These are phyloP conservation scores for Eptesicus fuscus DNA, from an alignment of 2,113 vertebrate species.

Conservation along the genomic window DNA sequence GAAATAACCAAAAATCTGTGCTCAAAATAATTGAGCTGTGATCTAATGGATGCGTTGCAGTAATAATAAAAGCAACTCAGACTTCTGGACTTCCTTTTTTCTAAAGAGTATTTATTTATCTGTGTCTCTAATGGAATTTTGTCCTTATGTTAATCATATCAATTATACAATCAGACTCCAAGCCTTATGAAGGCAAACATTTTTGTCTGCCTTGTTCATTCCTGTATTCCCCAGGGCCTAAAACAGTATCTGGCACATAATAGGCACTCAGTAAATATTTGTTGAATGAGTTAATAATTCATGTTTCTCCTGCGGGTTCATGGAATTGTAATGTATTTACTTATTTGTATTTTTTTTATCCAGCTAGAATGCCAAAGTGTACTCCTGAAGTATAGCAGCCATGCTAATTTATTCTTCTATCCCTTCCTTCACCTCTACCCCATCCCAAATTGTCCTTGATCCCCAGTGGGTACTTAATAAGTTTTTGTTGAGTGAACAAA, in stretches of 20 bases:
- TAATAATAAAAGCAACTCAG: conserved; percentile 40
- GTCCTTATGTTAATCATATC: conserved; percentile 3
- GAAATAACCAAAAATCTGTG: not conserved
- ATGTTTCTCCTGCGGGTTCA: not conserved
- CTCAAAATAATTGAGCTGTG: conserved; percentile 54
- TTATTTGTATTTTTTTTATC: conserved; percentile 6
- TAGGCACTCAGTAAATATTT: conserved; percentile 31
- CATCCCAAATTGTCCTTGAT: not conserved
- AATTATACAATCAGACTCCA: not conserved
- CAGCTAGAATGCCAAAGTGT: conserved; percentile 1
- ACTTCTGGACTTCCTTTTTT: conserved; percentile 50
- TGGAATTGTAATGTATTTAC: not conserved
- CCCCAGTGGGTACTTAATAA: not conserved
- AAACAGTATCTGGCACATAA: not conserved
- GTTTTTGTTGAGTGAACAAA: conserved; percentile 26
- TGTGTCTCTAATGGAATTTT: not conserved
- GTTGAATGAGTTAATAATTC: conserved; percentile 6
- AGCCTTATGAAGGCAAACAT: not conserved
- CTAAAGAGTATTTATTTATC: conserved; percentile 26
- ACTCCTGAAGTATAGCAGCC: not conserved
- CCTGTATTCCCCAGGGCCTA: not conserved
- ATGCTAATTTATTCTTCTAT: not conserved
- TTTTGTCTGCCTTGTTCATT: not conserved
- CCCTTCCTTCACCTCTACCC: not conserved
- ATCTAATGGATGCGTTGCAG: conserved; percentile 20